Percentiles rank a stretch among this genome's conserved stretches.
Conservation (phyloP, 2,888 invertebrate genomes). For the Danaus chrysippus region DNA sequence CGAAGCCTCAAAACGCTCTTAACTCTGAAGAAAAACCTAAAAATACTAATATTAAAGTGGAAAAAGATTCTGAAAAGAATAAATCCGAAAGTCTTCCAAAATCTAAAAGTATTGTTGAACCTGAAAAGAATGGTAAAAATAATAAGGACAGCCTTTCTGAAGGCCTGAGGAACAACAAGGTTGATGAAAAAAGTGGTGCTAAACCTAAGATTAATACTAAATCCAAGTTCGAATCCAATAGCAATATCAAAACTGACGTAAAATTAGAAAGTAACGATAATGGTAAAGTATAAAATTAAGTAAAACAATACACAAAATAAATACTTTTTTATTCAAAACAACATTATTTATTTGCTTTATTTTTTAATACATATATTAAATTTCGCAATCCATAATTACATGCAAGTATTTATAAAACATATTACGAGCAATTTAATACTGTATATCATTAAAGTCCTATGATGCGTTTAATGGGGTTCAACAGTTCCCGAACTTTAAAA, state of each 20-base stretch:
- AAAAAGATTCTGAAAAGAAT: not conserved
- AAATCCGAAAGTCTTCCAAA: not conserved
- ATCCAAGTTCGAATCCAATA: not conserved
- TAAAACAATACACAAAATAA: not conserved
- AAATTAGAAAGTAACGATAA: not conserved
- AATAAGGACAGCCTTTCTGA: not conserved
- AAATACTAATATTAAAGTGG: not conserved
- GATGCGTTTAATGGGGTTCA: constrained; percentile 24
- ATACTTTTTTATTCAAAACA: not conserved
- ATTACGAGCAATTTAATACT: constrained; percentile 20
- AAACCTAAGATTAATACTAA: not conserved
- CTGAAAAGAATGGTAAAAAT: not conserved
- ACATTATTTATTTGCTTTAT: not conserved
- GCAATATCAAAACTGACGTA: not conserved
- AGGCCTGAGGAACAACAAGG: not conserved
- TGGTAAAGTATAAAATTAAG: not conserved
- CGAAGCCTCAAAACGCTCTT: not conserved
- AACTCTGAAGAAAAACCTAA: not conserved
- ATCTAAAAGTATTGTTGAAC: not conserved
- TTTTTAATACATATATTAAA: not conserved
- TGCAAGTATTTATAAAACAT: not conserved
- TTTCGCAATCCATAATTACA: not conserved
- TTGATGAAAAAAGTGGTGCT: not conserved
- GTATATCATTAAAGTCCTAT: constrained; percentile 22
- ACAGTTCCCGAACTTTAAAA: constrained; percentile 18